Conservation (phyloP, 2,888 invertebrate genomes). For the Melitaea athalia region DNA sequence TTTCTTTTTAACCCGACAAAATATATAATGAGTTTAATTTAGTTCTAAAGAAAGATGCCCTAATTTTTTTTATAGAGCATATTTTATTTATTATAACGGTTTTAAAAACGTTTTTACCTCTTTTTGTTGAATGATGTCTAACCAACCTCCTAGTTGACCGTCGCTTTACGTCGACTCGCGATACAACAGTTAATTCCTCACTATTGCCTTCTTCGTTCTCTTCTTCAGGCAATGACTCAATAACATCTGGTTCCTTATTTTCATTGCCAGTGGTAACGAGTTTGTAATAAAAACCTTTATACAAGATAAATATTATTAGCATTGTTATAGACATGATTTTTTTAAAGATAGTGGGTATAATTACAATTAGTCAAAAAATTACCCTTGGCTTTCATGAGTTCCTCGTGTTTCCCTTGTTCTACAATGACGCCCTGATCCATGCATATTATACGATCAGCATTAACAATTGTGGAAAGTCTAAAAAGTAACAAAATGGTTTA, state of each 20-base stretch:
- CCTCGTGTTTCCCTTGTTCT: conserved; percentile 89
- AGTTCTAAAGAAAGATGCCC: too few relatives aligned
- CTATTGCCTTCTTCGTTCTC: conserved; percentile 49
- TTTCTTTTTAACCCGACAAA: too few relatives aligned
- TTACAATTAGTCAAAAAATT: neutral
- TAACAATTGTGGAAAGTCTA: conserved; percentile 86
- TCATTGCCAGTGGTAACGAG: conserved; percentile 85
- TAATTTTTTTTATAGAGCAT: too few relatives aligned
- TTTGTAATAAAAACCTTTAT: conserved; percentile 73
- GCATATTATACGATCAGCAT: conserved; percentile 87
- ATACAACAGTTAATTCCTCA: conserved; percentile 48
- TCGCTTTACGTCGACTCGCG: conserved; percentile 61
- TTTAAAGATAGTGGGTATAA: neutral
- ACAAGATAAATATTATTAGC: neutral
- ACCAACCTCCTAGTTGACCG: conserved; percentile 63
- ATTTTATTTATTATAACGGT: too few relatives aligned
- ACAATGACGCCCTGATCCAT: conserved; percentile 87
- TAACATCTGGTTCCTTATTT: conserved; percentile 63
- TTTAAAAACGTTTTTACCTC: conserved; percentile 54
- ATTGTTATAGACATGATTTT: neutral
- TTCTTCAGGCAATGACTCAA: conserved; percentile 64
- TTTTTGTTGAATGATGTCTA: conserved; percentile 66
- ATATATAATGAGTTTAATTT: too few relatives aligned
- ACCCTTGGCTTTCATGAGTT: conserved; percentile 86
- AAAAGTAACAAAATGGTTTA: conserved; percentile 18